Base-by-base conservation (phyloP, 1,140 invertebrate species). In the Philaenus spumarius region DNA sequence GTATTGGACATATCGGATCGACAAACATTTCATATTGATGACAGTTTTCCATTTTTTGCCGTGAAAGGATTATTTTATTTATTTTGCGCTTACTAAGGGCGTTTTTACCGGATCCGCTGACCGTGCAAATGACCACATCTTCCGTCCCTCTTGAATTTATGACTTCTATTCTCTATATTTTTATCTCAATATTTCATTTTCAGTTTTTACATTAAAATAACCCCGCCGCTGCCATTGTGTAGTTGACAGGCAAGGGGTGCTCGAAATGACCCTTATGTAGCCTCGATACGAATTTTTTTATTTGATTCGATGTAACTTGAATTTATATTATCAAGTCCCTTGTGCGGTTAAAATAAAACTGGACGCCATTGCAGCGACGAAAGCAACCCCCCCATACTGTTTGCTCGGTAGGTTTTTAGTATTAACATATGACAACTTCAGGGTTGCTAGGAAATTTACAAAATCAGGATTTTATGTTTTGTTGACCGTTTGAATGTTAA, bases 101-200 rank as follows among this genome's bases (percentile, higher is more conserved):
- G 39, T 40, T 40, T 40, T 40, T 40, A 14, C 39, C 39, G 39
- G 37, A 1, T 24, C 2, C 48, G 59, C 60, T 62, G 60, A 58
- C 60, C 60, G 47, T 58, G 55, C 60, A 58, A 37, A 57, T 62
- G 60, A 62, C 60, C 60, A 58, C 58, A 54, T 59, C 58, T 57
- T 62, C 55, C 34, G 39, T 34, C 51, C 47, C 59, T 34, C 17
- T 45, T 11, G 20, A 58, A 62, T 62, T 62, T 62, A 62, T 62
- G 60, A 56, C 60, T 62, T 62, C 60, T 55, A 58, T 58, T 62
- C 60, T 62, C 47, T 50, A 43, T 50, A 62, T 62, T 62, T 62
- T 62, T 62, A 62, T 62, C 60, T 62, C 60, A 62, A 62, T 62
- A 62, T 62, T 62, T 62, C 60, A 62, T 62, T 62, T 62, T 58